Percentiles rank a stretch among this genome's conserved stretches.
These are phyloP conservation scores for Ophiothrix spiculata DNA, from an alignment of 35 echinoderm and acorn worm genomes.

Conservation along the genomic window DNA sequence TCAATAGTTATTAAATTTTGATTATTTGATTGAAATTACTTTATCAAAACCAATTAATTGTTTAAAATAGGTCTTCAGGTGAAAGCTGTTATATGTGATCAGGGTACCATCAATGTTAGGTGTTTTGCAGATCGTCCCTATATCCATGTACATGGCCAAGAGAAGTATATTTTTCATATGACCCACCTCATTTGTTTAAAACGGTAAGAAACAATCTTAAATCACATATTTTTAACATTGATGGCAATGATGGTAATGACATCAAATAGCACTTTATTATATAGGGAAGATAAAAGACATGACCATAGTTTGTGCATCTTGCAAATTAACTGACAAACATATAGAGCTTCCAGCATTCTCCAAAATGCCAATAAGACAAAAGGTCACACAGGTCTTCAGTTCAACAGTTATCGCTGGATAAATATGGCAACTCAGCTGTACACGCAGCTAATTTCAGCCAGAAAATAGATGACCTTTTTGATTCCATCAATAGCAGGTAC, in stretches of 20 bases:
- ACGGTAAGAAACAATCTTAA: slow-evolving; percentile 40
- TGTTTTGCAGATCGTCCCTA: slow-evolving; percentile 37
- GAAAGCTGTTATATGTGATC: slow-evolving; percentile 55
- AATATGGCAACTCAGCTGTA: slow-evolving; percentile 33
- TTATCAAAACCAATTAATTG: too few relatives aligned
- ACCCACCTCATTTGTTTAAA: slow-evolving; percentile 51
- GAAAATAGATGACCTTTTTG: slow-evolving; percentile 41
- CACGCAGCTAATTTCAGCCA: slow-evolving; percentile 59
- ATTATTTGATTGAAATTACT: too few relatives aligned
- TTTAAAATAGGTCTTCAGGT: slow-evolving; percentile 40
- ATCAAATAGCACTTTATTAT: slow-evolving; percentile 49
- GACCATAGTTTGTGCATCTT: slow-evolving; percentile 11
- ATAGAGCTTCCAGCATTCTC: slow-evolving; percentile 28
- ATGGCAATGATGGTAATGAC: slow-evolving; percentile 18
- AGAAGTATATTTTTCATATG: slow-evolving; percentile 47
- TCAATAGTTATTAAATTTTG: too few relatives aligned
- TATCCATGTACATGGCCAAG: slow-evolving; percentile 6
- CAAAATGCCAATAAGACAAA: slow-evolving; percentile 49
- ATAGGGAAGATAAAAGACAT: slow-evolving; percentile 29
- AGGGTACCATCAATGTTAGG: slow-evolving; percentile 31
- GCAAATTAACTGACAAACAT: slow-evolving; percentile 42
- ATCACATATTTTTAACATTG: slow-evolving; percentile 34
- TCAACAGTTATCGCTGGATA: slow-evolving; percentile 37
- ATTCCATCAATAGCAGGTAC: slow-evolving; percentile 44
- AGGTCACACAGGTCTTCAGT: slow-evolving; percentile 44